Base-by-base conservation (phyloP, 2,888 invertebrate species). In the Cryptocheilus praepositus region DNA sequence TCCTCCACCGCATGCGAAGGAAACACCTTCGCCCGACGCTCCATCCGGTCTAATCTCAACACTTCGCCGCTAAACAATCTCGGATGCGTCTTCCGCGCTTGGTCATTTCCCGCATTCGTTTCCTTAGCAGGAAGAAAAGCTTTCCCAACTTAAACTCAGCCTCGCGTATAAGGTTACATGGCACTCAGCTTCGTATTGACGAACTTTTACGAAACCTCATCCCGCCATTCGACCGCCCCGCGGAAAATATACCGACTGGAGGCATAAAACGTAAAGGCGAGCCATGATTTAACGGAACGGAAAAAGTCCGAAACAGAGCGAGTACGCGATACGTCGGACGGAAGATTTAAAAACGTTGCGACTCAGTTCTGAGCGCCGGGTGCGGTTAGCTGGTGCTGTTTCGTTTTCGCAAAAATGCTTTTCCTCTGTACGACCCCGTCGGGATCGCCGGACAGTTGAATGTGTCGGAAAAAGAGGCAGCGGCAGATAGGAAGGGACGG, bases 11-110 rank as follows among this genome's bases (percentile, higher is more conserved):
- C 16, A 16, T 49, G 16, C 61, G 70, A 36, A 18, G 16, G 53
- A 61, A 64, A 64, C 49, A 63, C 65, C 64, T 46, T 19, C 64
- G 18, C 18, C 13, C 61, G 43, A 22, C 46, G 53, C 64, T 59
- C 45, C 64, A 64, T 71, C 56, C 55, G 18, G 25, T 28, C 18
- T 55, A 55, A 28, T 16, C 22, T 52, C 4, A 43, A 18, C 11
- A 18, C 55, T 4, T 64, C 62, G 61, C 55, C 55, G 62, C 62
- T 49, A 49, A 49, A 49, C 49, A 49, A 49, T 49, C 49, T 49
- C 49, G 49, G 49, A 49, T 49, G 18, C 49, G 49, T 49, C 49
- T 49, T n/a, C 49, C 16, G 16, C 16, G 13, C 18, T 18, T 16
- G 49, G 5, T 4, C 46, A 3, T 7, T 46, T 46, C 16, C 46